Evolutionary conservation across 2,797 vertebrate species (phyloP).

Genomic region (Centroberyx gerrardi): DNA sequence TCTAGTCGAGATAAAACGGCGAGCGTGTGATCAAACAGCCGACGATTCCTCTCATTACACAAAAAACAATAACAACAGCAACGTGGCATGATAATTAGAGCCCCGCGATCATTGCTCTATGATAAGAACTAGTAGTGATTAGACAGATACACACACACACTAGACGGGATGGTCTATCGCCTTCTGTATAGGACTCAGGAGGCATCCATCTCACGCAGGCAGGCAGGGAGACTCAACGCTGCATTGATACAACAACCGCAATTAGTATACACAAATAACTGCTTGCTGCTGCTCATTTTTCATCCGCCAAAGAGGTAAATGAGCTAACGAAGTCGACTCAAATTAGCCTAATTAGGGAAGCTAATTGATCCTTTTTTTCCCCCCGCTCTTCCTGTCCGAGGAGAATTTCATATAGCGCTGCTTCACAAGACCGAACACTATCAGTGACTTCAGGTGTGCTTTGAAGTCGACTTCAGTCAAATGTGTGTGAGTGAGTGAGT

Average conservation of each 20-base stretch:
- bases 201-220: constrained; percentile 64
- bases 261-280: constrained; percentile 76
- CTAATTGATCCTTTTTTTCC: constrained; percentile 64
- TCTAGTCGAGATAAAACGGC: constrained; percentile 6
- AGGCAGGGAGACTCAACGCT: constrained; percentile 31
- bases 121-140: constrained; percentile 58
- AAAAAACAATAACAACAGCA: constrained; percentile 28
- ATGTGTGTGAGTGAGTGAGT: too few relatives aligned
- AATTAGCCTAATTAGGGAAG: constrained; percentile 73
- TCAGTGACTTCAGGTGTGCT: neutral
- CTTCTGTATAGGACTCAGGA: constrained; percentile 54
- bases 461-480: neutral
- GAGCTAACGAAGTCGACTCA: constrained; percentile 69
- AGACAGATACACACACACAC: constrained; percentile 40
- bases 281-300: constrained; percentile 62
- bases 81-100: constrained; percentile 65
- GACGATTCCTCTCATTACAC: constrained; percentile 52
- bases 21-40: constrained; percentile 46
- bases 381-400: constrained; percentile 19
- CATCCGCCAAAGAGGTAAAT: constrained; percentile 71
- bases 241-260: constrained; percentile 66
- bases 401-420: neutral
- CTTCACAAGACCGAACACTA: neutral
- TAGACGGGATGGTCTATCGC: constrained; percentile 50
- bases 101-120: constrained; percentile 53